phyloP scores from a whole-genome alignment of 2,888 invertebrate genomes.

The Dexiosoma caninum region DNA sequence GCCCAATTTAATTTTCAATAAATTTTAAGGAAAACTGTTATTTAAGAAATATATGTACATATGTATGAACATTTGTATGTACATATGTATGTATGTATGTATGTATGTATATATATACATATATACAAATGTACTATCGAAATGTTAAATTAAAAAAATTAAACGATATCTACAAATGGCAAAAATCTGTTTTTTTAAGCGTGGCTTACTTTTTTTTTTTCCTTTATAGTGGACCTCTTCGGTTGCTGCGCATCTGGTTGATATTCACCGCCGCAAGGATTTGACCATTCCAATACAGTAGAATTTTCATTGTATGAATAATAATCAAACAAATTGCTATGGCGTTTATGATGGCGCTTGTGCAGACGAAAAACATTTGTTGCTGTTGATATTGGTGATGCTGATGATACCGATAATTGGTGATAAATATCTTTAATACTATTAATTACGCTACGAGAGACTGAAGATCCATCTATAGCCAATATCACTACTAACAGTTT shows the following conservation, averaged over 20 bases:
- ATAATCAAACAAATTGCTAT: slow-evolving; percentile 72
- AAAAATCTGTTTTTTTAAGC: too few relatives aligned
- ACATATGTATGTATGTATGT: too few relatives aligned
- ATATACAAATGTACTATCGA: too few relatives aligned
- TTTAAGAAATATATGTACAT: too few relatives aligned
- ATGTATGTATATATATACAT: too few relatives aligned
- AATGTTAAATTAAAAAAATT: background rate
- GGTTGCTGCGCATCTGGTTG: slow-evolving; percentile 62
- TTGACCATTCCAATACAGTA: slow-evolving; percentile 72
- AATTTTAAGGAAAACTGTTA: background rate
- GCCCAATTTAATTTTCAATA: background rate
- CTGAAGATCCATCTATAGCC: slow-evolving; percentile 14
- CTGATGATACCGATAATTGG: slow-evolving; percentile 31
- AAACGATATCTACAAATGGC: background rate
- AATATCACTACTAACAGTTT: slow-evolving; percentile 52
- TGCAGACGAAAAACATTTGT: slow-evolving; percentile 62
- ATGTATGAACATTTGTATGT: too few relatives aligned
- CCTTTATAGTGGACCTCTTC: slow-evolving; percentile 40
- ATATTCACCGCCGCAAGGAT: slow-evolving; percentile 73
- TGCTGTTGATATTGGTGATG: background rate
- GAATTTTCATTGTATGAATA: slow-evolving; percentile 70
- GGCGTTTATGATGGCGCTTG: slow-evolving; percentile 73
- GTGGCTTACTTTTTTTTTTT: slow-evolving; percentile 50
- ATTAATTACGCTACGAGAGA: slow-evolving; percentile 56
- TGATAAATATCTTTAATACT: slow-evolving; percentile 55